Conservation (phyloP, 2,113 vertebrate species). For the Urocitellus parryii region DNA sequence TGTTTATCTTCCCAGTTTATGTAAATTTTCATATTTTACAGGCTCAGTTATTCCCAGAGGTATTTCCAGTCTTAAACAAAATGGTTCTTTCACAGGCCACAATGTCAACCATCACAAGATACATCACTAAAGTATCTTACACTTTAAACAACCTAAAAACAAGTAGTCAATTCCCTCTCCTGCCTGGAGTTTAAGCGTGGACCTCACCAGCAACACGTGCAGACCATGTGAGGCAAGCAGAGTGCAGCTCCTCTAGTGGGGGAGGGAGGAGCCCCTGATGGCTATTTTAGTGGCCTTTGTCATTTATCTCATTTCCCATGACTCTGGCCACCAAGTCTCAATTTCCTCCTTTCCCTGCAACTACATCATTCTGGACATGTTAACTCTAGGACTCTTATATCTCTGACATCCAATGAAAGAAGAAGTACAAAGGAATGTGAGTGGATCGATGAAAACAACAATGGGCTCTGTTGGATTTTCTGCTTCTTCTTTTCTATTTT, state of each 20-base stretch:
- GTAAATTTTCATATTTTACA: conserved; percentile 47
- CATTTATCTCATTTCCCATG: neutral
- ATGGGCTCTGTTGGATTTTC: neutral
- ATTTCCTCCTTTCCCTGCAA: conserved; percentile 10
- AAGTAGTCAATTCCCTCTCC: neutral
- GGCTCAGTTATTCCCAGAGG: neutral
- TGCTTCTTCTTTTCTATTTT: conserved; percentile 46
- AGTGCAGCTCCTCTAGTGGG: neutral
- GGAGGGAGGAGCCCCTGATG: neutral
- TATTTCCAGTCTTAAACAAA: conserved; percentile 15
- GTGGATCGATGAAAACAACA: neutral
- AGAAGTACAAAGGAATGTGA: neutral
- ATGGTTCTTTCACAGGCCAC: neutral
- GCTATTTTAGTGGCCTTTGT: neutral
- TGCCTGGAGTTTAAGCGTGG: neutral
- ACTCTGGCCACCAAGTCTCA: neutral
- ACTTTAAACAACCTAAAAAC: conserved; percentile 34
- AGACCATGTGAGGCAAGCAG: rapidly evolving
- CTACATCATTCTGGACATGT: neutral
- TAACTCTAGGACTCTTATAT: neutral
- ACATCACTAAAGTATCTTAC: neutral
- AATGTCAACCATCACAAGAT: neutral
- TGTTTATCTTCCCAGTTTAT: conserved; percentile 1
- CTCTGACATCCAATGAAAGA: neutral
- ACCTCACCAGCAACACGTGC: neutral